Base-by-base conservation (phyloP, 2,888 invertebrate genomes). In the Didymodactylos carnosus region DNA sequence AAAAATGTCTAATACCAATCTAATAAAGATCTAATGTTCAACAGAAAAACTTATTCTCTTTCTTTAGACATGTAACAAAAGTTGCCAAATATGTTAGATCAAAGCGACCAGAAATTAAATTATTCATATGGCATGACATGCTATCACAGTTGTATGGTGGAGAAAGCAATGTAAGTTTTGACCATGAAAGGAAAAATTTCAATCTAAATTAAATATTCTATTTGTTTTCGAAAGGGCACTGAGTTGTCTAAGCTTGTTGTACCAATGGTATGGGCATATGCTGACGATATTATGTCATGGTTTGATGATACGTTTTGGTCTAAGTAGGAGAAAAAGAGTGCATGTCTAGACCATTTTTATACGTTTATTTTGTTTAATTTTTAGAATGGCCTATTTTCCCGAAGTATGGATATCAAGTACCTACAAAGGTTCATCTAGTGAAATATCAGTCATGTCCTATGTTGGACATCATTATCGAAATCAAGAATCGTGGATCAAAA, bases 61-160 rank as follows among this genome's bases (percentile, higher is more conserved):
- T 14, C 35, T 35, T 25, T 46, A 73, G 74, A 39, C 74, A 74
- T 71, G 29, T 74, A n/a, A 39, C 69, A 19, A 71, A 62, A 40
- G 49, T 74, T 41, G 74, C 74, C 19, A 62, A 62, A 25, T 71
- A 74, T 71, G 41, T 74, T 43, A 49, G 49, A 35, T 69, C 53
- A 27, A 74, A 74, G 39, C 46, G 71, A 69, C 71, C 74, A 19
- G 39, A 71, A 19, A 41, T 46, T n/a, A 74, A 74, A 39, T 29
- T 74, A 25, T 62, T 74, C 11, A 71, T 74, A n/a, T 74, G 74
- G 74, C 71, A 74, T 72, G 74, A 74, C 39, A 74, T 74, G 74
- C 5, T 74, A 41, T 71, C 71, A 19, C 43, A 46, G 39, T n/a
- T n/a, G n/a, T n/a, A 71, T 74, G 3, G 71, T 71, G 39, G 71